Evolutionary conservation across 2,888 invertebrate genomes (phyloP), one percentile per base, ranked within the genome.

Genomic region (Drosophila anceps): DNA sequence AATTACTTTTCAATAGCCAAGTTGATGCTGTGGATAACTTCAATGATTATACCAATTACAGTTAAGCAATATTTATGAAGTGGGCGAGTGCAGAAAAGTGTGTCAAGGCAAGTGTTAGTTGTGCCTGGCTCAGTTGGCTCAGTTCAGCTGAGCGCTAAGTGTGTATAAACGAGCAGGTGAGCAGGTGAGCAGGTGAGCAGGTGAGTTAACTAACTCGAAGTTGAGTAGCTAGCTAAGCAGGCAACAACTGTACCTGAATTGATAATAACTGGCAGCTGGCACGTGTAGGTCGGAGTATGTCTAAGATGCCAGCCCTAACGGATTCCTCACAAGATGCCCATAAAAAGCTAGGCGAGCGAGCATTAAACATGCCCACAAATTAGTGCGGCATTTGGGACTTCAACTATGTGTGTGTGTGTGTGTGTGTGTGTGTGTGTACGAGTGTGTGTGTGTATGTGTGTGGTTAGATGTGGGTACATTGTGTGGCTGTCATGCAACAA

Each of bases 361-460:
- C 69, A 74, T 75, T 80, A 54, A 83, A 73, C 81, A 82, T 76
- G 81, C 66, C 86, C 86, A 81, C 82, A 83, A 83, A 83, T 83
- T 83, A 86, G 84, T 86, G 79, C 77, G 66, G 58, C 83, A 73
- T 84, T 86, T 74, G 79, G 80, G 82, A 82, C 62, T 58, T 66
- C 60, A 79, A 70, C 73, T 67, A 62, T 69, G 59, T 65, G 41
- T 43, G 35, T 46, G 68, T 57, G 58, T 43, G 50, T 48, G 53
- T 65, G 39, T 33, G 50, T 50, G 18, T 12, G 12, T 53, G 48
- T 44, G 24, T 8, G 20, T 58, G 58, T 18, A 41, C 35, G 41
- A 31, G 39, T 41, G 13, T 44, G 24, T 3, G 24, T 24, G 24
- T 24, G 44, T 44, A 8, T 24, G 44, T 44, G 24, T 46, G 24